Percentiles rank a stretch among this genome's conserved stretches.
Conservation (phyloP, 1,140 invertebrate species). For the Aleiodes sp. region DNA sequence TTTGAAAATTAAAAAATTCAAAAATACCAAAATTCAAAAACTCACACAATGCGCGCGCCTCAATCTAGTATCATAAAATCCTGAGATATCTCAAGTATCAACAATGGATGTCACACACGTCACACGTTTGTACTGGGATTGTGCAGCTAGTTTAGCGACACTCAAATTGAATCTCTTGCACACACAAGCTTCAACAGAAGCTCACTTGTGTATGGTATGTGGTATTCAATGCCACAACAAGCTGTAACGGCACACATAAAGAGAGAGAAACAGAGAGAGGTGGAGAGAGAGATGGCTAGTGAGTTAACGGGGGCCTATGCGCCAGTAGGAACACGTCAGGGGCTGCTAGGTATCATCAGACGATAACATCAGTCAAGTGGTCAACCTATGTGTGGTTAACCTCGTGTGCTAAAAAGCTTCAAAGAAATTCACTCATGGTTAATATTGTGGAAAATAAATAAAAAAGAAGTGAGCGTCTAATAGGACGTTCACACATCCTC, state of each 20-base stretch:
- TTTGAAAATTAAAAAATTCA: too few species aligned
- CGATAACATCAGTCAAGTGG: slow-evolving; percentile 9
- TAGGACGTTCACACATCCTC: too few species aligned
- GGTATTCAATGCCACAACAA: background rate
- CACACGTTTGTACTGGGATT: too few species aligned
- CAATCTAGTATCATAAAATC: too few species aligned
- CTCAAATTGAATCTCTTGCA: background rate
- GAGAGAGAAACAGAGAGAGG: too few species aligned
- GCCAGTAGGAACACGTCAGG: background rate
- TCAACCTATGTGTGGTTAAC: background rate
- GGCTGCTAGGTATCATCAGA: background rate
- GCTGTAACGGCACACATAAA: background rate
- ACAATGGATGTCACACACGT: too few species aligned
- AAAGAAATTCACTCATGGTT: background rate
- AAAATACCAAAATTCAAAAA: too few species aligned
- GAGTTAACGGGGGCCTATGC: background rate
- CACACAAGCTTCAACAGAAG: background rate
- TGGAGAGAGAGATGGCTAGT: too few species aligned
- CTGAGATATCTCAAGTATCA: too few species aligned
- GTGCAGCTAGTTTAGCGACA: background rate
- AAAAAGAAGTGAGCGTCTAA: too few species aligned
- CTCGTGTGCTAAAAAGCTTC: background rate
- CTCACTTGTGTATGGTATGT: too few species aligned
- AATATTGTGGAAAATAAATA: background rate
- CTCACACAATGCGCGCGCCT: too few species aligned